Evolutionary conservation across 2,888 invertebrate genomes (phyloP).

Genomic region (Cheilosia scutellata): DNA sequence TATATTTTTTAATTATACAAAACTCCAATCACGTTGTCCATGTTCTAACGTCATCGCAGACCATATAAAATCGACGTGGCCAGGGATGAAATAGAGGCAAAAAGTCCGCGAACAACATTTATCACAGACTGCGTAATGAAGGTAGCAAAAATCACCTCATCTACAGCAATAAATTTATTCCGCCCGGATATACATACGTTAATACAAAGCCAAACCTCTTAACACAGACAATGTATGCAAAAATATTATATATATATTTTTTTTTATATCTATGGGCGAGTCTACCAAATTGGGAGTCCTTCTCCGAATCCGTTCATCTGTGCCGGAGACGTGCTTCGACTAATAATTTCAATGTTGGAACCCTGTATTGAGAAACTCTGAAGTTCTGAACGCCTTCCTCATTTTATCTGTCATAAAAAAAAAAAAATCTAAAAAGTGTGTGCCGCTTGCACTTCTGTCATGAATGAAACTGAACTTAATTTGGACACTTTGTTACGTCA

Average conservation of each 20-base stretch:
- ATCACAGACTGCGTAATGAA: constrained; percentile 63
- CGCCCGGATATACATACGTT: constrained; percentile 64
- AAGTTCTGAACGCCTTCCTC: constrained; percentile 61
- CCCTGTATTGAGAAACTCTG: constrained; percentile 32
- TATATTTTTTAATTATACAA: neutral
- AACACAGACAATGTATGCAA: constrained; percentile 53
- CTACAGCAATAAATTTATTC: constrained; percentile 62
- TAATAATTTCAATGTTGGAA: constrained; percentile 5
- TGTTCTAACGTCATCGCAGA: constrained; percentile 18
- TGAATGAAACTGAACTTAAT: constrained; percentile 48
- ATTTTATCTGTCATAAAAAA: constrained; percentile 47
- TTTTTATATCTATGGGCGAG: constrained; percentile 59
- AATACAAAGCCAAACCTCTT: constrained; percentile 10
- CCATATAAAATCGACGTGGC: constrained; percentile 20
- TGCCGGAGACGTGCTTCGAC: constrained; percentile 42
- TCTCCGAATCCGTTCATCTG: constrained; percentile 65
- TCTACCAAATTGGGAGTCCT: constrained; percentile 64
- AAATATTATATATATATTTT: constrained; percentile 19
- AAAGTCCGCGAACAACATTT: constrained; percentile 14
- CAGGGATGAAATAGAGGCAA: neutral
- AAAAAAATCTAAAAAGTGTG: constrained; percentile 51
- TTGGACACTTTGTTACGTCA: constrained; percentile 51
- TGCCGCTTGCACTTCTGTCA: constrained; percentile 35
- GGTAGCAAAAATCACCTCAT: constrained; percentile 57
- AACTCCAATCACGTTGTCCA: constrained; percentile 19